phyloP scores from a whole-genome alignment of 2,888 invertebrate species.

The Crematogaster levior region DNA sequence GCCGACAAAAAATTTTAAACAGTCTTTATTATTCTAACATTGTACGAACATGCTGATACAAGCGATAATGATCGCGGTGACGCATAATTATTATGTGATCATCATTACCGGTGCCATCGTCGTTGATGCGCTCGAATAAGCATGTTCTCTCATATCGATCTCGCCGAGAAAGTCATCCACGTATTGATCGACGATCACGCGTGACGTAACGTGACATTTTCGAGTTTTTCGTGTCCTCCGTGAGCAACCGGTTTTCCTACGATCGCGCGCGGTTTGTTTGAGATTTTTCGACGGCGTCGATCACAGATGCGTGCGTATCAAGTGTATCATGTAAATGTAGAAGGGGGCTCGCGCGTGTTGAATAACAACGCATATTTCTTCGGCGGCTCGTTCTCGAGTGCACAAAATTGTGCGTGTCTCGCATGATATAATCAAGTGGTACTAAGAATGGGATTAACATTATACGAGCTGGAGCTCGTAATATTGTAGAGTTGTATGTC shows the following conservation, averaged over 20 bases:
- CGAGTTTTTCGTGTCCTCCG: slow-evolving; percentile 7
- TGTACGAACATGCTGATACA: not conserved
- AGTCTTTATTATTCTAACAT: not conserved
- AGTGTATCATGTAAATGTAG: slow-evolving; percentile 28
- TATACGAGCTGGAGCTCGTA: not conserved
- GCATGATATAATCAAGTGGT: slow-evolving; percentile 28
- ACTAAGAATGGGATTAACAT: slow-evolving; percentile 45
- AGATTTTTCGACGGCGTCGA: not conserved
- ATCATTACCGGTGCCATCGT: not conserved
- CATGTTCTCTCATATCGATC: slow-evolving; percentile 24
- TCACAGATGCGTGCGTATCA: slow-evolving; percentile 19
- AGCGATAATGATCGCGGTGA: not conserved
- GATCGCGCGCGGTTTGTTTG: not conserved
- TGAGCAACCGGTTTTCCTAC: slow-evolving; percentile 1
- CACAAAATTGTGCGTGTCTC: slow-evolving; percentile 44
- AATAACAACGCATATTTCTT: slow-evolving; percentile 22
- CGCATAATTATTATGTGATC: slow-evolving; percentile 9
- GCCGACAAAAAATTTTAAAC: not conserved
- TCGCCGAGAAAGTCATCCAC: slow-evolving; percentile 28
- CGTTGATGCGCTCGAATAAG: slow-evolving; percentile 10
- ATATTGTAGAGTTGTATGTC: slow-evolving; percentile 14
- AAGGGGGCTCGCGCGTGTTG: slow-evolving; percentile 17
- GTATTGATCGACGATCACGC: slow-evolving; percentile 25
- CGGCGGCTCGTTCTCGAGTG: slow-evolving; percentile 1
- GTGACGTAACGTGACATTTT: slow-evolving; percentile 50